Evolutionary conservation across 2,888 invertebrate species (phyloP), one percentile per base, ranked within the genome.

Genomic region (Agrenia bidenticulata): DNA sequence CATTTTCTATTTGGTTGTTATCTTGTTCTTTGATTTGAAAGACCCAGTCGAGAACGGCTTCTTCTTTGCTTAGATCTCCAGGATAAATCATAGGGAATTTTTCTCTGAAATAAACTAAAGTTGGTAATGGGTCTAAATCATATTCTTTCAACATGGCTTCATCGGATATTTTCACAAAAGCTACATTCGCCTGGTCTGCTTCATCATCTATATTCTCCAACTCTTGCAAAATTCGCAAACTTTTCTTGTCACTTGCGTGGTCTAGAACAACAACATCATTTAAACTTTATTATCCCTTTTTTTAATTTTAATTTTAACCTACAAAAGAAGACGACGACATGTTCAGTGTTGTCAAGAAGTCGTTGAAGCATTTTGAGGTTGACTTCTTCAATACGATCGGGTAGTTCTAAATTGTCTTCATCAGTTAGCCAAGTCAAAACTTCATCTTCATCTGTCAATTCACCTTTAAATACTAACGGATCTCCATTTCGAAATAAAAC

Each of bases 401-500:
- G 93, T 77, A 93, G 91, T 81, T 94, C 92, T 11, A 94, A 81
- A 4, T 92, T 93, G 72, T 93, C 87, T 79, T 94, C 93, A 78
- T 93, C 92, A 0, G 93, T 93, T 49, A 94, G 82, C 94, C 94
- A 94, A 0, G 91, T 87, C 26, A 94, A 80, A 0, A 94, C 93
- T 79, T 92, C 92, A 78, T 94, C 93, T 81, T 94, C 94, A 79
- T 94, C 93, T 77, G 90, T 88, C 70, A 94, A 85, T 79, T 94
- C 92, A 60, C 94, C 91, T 77, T 86, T 87, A 80, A 88, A 94
- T 66, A 90, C 81, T 60, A 94, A 83, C 13, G 93, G 94, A 78
- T 94, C 93, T 77, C 90, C 92, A 79, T 94, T 94, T 77, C 94
- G 85, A 81, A 94, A 94, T 84, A 94, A 90, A 26, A 90, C 92